Conservation (phyloP, 2,888 invertebrate species). For the Tridacna crocea region DNA sequence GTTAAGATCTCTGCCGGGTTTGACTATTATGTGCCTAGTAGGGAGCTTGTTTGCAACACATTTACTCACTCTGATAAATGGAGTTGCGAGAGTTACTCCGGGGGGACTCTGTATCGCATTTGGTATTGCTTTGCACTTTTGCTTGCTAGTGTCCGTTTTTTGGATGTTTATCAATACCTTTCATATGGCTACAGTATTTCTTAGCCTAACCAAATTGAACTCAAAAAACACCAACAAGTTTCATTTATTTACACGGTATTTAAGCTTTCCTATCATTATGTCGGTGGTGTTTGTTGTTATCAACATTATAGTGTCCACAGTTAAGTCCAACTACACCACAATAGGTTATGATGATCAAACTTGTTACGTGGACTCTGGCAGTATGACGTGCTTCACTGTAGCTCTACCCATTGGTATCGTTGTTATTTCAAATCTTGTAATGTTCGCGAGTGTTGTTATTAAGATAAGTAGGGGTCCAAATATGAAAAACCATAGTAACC, state of each 20-base stretch:
- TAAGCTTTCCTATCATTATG: not conserved
- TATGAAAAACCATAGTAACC: conserved; percentile 29
- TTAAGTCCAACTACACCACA: not conserved
- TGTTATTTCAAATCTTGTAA: conserved; percentile 38
- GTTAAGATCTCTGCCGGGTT: conserved; percentile 45
- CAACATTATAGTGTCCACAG: conserved; percentile 5
- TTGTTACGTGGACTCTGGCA: conserved; percentile 30
- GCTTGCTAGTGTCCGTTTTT: conserved; percentile 13
- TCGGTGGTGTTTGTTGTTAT: conserved; percentile 21
- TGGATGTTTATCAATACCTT: conserved; percentile 43
- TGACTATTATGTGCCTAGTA: conserved; percentile 41
- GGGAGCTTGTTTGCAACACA: conserved; percentile 27
- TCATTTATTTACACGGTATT: conserved; percentile 21
- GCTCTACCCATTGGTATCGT: conserved; percentile 45
- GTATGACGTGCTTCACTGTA: conserved; percentile 40
- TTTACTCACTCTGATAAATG: conserved; percentile 31
- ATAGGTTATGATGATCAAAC: conserved; percentile 30
- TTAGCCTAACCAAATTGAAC: conserved; percentile 26
- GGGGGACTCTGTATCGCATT: conserved; percentile 34
- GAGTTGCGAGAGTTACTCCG: not conserved
- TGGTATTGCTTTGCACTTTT: conserved; percentile 32
- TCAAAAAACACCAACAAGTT: not conserved
- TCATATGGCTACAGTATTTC: conserved; percentile 55
- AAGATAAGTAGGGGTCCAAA: conserved; percentile 39
- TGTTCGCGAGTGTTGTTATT: conserved; percentile 44